Evolutionary conservation across 2,797 vertebrate species (phyloP).

Genomic region (Carcharodon carcharias): DNA sequence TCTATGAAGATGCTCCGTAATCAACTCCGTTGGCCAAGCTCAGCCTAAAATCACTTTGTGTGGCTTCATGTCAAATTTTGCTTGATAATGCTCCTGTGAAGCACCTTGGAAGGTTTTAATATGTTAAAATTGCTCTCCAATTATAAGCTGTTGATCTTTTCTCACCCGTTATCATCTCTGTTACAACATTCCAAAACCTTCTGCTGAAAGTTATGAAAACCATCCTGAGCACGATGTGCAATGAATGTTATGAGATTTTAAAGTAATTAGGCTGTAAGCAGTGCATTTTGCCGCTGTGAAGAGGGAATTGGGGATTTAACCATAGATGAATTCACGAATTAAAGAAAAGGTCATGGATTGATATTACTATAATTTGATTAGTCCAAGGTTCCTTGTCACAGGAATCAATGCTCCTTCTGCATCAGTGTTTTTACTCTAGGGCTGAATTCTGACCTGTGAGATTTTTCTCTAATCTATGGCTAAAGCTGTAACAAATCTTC

Average conservation of each 20-base stretch:
- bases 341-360: conserved; percentile 59
- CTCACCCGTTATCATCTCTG: not conserved
- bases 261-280: conserved; percentile 50
- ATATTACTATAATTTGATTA: conserved; percentile 64
- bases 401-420: conserved; percentile 55
- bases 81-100: not conserved
- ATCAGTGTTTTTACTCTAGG: conserved; percentile 46
- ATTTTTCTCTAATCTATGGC: conserved; percentile 43
- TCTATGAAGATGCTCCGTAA: too few relatives aligned
- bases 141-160: not conserved
- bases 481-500: conserved; percentile 43
- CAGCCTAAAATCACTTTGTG: too few relatives aligned
- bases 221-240: conserved; percentile 42
- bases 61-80: not conserved
- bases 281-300: conserved; percentile 40
- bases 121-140: not conserved
- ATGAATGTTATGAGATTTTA: conserved; percentile 50
- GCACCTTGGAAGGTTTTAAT: not conserved
- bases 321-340: conserved; percentile 59
- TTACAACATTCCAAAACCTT: not conserved
- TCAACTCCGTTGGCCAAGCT: too few relatives aligned
- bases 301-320: conserved; percentile 49
- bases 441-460: conserved; percentile 45
- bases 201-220: not conserved
- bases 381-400: conserved; percentile 46